Evolutionary conservation across 2,888 invertebrate genomes (phyloP).

Genomic region (Cordylochernes scorpioides): DNA sequence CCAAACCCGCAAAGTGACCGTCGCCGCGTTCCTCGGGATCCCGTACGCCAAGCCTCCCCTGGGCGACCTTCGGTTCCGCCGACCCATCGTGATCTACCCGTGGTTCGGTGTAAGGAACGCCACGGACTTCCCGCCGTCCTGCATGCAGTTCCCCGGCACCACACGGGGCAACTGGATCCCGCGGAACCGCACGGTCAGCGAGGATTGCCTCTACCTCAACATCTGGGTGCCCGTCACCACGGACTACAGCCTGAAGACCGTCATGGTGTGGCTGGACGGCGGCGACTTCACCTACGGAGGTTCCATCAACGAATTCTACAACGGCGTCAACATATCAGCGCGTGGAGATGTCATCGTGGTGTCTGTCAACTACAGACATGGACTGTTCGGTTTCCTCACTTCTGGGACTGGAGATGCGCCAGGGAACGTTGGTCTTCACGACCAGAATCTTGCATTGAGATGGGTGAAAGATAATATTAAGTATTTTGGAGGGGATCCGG

Average conservation of each 20-base stretch:
- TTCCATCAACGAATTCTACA: conserved; percentile 22
- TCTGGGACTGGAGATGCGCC: conserved; percentile 15
- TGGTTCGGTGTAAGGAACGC: conserved; percentile 9
- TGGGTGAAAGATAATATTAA: conserved; percentile 18
- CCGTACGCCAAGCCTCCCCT: conserved; percentile 24
- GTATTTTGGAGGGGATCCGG: conserved; percentile 17
- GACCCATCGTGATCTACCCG: conserved; percentile 5
- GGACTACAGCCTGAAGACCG: conserved; percentile 26
- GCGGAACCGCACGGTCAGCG: conserved; percentile 22
- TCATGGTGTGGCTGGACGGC: conserved; percentile 33
- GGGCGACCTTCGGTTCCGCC: conserved; percentile 16
- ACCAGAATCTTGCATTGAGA: conserved; percentile 18
- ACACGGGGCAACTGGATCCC: too few relatives aligned
- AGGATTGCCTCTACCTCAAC: conserved; percentile 60
- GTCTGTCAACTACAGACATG: conserved; percentile 28
- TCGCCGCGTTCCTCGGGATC: conserved; percentile 20
- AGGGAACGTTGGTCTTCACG: conserved; percentile 19
- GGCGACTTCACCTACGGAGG: conserved; percentile 17
- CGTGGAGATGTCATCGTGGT: too few relatives aligned
- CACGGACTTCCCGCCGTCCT: conserved; percentile 3
- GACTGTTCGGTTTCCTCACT: conserved; percentile 23
- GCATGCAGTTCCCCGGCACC: conserved; percentile 4
- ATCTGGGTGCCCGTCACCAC: conserved; percentile 41
- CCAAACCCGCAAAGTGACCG: too few relatives aligned
- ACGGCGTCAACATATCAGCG: conserved; percentile 26